These are phyloP conservation scores for Drosophila pandora DNA, from an alignment of 1,140 invertebrate genomes.

Conservation along the genomic window DNA sequence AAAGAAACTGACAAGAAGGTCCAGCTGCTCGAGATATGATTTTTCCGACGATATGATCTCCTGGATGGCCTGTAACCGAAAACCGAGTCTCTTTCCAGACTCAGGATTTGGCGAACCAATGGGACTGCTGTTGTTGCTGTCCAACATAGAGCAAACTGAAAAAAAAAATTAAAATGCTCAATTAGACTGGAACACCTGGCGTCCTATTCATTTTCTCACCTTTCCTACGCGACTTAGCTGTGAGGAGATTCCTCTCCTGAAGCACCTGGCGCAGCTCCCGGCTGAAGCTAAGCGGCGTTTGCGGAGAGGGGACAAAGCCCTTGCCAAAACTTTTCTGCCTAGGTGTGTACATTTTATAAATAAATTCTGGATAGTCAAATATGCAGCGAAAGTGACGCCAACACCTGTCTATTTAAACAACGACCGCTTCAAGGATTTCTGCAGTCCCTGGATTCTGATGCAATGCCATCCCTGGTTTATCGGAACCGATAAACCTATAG, in stretches of 20 bases:
- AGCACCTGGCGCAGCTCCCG: constrained; percentile 86
- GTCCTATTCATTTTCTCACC: constrained; percentile 71
- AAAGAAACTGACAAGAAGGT: constrained; percentile 89
- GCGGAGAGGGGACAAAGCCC: constrained; percentile 45
- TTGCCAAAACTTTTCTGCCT: constrained; percentile 40
- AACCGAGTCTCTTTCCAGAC: constrained; percentile 83
- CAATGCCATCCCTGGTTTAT: background rate
- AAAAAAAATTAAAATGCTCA: background rate
- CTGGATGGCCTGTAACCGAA: constrained; percentile 86
- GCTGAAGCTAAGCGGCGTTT: constrained; percentile 85
- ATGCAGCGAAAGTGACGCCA: constrained; percentile 53
- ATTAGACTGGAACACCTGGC: constrained; percentile 12
- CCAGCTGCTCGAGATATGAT: constrained; percentile 88
- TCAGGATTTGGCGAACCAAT: constrained; percentile 78
- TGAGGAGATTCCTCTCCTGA: constrained; percentile 87
- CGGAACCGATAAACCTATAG: background rate
- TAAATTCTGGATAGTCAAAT: constrained; percentile 22
- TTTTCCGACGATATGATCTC: constrained; percentile 90
- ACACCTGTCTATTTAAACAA: constrained; percentile 62
- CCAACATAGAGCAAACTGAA: constrained; percentile 63
- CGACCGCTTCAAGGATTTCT: constrained; percentile 24
- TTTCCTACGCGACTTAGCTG: constrained; percentile 86
- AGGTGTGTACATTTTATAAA: constrained; percentile 62
- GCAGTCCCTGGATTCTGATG: background rate
- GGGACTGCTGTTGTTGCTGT: constrained; percentile 67